Conservation (phyloP, 1,140 invertebrate genomes). For the Frieseomelitta varia region DNA sequence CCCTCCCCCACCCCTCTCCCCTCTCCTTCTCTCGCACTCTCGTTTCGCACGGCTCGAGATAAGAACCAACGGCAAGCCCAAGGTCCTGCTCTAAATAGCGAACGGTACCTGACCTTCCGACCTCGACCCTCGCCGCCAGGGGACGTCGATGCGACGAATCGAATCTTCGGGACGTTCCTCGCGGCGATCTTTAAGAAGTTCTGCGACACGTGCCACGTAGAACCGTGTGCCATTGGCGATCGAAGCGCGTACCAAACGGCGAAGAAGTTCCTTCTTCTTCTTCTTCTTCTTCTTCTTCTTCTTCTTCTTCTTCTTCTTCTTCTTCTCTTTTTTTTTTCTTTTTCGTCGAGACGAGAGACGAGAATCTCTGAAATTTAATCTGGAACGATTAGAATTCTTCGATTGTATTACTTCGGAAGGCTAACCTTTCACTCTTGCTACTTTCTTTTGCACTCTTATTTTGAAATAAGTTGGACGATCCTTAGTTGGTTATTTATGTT, state of each 20-base stretch:
- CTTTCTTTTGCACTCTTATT: no score
- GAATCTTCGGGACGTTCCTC: slow-evolving; percentile 18
- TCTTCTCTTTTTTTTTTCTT: no score
- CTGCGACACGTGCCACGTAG: neutral
- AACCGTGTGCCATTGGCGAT: no score
- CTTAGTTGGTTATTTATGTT: no score
- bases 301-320: neutral
- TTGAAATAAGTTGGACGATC: no score
- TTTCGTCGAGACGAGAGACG: no score
- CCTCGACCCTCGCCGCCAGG: slow-evolving; percentile 46
- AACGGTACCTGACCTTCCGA: slow-evolving; percentile 53
- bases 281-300: no score
- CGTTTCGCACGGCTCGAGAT: slow-evolving; percentile 55
- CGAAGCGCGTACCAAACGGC: neutral
- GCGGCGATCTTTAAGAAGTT: neutral
- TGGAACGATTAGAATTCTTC: no score
- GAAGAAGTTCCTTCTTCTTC: neutral
- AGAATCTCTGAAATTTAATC: no score
- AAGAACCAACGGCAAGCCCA: slow-evolving; percentile 55
- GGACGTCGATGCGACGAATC: slow-evolving; percentile 27
- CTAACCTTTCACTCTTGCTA: no score
- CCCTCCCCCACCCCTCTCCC: no score
- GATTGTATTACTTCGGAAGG: no score
- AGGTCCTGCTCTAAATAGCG: slow-evolving; percentile 59
- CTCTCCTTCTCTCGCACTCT: neutral